Evolutionary conservation across 2,888 invertebrate genomes (phyloP), one percentile per base, ranked within the genome.

Genomic region (Philopedon plagiatum): DNA sequence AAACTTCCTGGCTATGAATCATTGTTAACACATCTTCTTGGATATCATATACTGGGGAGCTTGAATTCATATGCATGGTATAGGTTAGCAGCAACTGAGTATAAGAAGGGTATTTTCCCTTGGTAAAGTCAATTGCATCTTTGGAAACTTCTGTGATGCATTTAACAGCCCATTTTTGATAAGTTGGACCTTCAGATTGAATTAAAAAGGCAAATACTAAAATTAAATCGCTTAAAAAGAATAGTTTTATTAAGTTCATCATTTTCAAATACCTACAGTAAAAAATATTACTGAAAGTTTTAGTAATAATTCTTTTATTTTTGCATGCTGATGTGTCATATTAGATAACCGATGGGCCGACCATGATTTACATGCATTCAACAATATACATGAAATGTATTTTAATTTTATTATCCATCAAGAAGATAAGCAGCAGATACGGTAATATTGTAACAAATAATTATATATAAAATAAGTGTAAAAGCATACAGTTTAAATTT

Each of bases 321-420:
- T 62, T 32, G 62, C 62, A 56, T 69, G 61, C 51, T 3, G 5
- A 34, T 18, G 5, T n/a, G 11, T 19, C 26, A 39, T n/a, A 15
- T 39, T 13, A 60, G 46, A 49, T 60, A 46, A 26, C n/a, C 29
- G 7, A 21, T 26, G 9, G 15, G 5, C 1, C 29, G 8, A 26
- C 9, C 51, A 54, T 18, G 15, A 29, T 54, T 54, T 29, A 29
- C 15, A 32, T 32, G 32, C 29, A 54, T 29, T 32, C 11, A 18
- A 54, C 1, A 23, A 39, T 54, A 9, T 37, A 68, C 70, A 70
- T 63, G 70, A 15, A 70, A 63, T 63, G 19, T 23, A 70, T 70
- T 63, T 70, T 63, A 63, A 49, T 9, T 46, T 46, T 49, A 70
- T 63, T 70, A 46, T 0, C 13, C 15, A 11, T 29, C n/a, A 56